Evolutionary conservation across 30 jellyfish, hydroid and myxozoan genomes (phyloP), one percentile per base, ranked within the genome.

Genomic region (Pelagia noctiluca): DNA sequence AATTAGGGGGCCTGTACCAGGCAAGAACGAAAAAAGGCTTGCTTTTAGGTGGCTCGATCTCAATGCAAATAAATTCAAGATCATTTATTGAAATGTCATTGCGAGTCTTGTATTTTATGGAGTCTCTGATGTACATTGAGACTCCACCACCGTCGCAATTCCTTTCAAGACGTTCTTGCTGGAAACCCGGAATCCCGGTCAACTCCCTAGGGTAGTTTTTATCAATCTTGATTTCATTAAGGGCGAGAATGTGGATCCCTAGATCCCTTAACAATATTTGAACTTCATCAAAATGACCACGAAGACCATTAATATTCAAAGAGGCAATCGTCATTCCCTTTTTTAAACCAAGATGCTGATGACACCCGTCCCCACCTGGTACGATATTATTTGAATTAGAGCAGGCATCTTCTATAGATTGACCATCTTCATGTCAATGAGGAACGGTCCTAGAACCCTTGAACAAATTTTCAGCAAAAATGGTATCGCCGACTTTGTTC

Each of bases 141-240:
- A 49, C 74, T 4, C 61, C 85, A 31, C 57, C 85, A 19, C 73
- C 85, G 50, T 46, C 7, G 29, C 72, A n/a, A 18, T 65, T 73
- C 30, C 85, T 48, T 1, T 73, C 85, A 49, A 48, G 72, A 50
- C 74, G 73, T 57, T 73, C 57, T 19, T 46, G 85, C 30, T 73
- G 85, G 33, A 46, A 73, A 12, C 72, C 85, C 4, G 36, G 35
- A 3, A 70, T 34, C 25, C 21, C 67, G 11, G 60, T 35, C 35
- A 70, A 21, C 60, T 38, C 38, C 8, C 29, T 35, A 32, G 82
- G 82, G 67, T 34, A 34, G 47, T 35, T 18, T 32, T 28, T 3
- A 65, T 65, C 78, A 24, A 65, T 54, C 57, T 31, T 65, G 2
- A 33, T 65, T 65, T 70, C 67, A 38, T 70, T 70, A 28, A 70